Evolutionary conservation across 2,888 invertebrate genomes (phyloP), one percentile per base, ranked within the genome.

Genomic region (Lymantria dispar): DNA sequence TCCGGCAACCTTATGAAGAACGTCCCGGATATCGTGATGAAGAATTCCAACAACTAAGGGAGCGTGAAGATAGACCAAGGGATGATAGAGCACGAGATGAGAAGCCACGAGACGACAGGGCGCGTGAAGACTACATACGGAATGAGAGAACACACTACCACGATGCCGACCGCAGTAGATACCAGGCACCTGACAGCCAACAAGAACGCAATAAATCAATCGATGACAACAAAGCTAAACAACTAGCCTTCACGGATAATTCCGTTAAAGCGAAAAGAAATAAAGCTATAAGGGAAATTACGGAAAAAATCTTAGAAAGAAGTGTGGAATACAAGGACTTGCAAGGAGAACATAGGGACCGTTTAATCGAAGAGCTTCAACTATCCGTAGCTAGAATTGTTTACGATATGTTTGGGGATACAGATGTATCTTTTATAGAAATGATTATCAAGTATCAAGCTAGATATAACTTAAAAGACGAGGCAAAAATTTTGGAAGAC

Each of bases 391-490:
- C 56, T 1, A 68, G 70, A 12, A 68, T 78, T 11, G 60, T 90
- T 37, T 57, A 67, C 14, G 76, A 83, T 1, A 83, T 87, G 78
- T 88, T 85, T 52, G 80, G 78, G 0, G 64, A 76, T n/a, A 58
- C 66, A 22, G 87, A 89, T 30, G 76, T 83, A 0, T 79, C 88
- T 1, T 86, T 78, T 53, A 87, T 87, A 36, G 87, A 88, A 58
- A 76, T 85, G 31, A 72, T 87, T 13, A 72, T 84, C 37, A 84
- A 83, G 56, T 89, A 83, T 59, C 78, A 84, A 47, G 73, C 83
- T 9, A 81, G 69, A 54, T 78, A 80, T 52, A 66, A 63, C 36
- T 50, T 55, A 0, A 73, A 73, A 12, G 80, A 80, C 0, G 81
- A 85, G 52, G 74, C 75, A 56, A 80, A 76, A 52, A 73, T 90